These are phyloP conservation scores for Colinus virginianus DNA, from an alignment of 2,113 vertebrate genomes.

Conservation along the genomic window DNA sequence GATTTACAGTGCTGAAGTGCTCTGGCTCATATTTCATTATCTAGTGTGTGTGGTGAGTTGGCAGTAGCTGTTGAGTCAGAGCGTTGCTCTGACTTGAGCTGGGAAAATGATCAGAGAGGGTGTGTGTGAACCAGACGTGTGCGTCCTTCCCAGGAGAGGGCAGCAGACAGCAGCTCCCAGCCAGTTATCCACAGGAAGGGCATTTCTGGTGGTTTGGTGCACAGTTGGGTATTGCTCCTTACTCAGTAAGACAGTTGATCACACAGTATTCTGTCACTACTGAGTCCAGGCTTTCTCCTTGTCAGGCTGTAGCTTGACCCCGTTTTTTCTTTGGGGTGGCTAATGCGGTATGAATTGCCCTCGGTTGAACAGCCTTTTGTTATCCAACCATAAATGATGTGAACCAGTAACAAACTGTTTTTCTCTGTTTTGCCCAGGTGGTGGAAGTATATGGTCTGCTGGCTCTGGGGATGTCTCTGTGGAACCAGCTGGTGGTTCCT, in stretches of 20 bases:
- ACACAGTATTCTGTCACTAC: not conserved
- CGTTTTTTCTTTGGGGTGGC: not conserved
- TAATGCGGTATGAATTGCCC: not conserved
- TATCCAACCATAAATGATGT: not conserved
- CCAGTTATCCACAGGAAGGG: not conserved
- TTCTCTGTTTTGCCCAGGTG: slow-evolving; percentile 81
- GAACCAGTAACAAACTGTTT: not conserved
- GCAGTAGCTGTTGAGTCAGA: not conserved
- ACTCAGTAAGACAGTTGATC: not conserved
- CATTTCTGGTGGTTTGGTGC: not conserved
- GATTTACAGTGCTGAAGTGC: not conserved
- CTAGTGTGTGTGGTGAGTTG: not conserved
- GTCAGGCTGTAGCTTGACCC: not conserved
- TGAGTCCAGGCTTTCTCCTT: not conserved
- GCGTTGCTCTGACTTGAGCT: not conserved
- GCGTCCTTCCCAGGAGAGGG: not conserved
- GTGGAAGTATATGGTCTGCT: slow-evolving; percentile 97
- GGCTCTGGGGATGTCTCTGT: slow-evolving; percentile 96
- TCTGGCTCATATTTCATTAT: not conserved
- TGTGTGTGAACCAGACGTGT: not conserved
- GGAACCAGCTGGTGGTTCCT: slow-evolving; percentile 98
- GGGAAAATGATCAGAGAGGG: not conserved
- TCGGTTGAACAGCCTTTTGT: not conserved
- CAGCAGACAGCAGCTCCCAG: not conserved
- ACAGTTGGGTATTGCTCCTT: not conserved